Percentiles rank a stretch among this genome's conserved stretches.
Conservation (phyloP, 2,888 invertebrate species). For the Ennomos erosarius region DNA sequence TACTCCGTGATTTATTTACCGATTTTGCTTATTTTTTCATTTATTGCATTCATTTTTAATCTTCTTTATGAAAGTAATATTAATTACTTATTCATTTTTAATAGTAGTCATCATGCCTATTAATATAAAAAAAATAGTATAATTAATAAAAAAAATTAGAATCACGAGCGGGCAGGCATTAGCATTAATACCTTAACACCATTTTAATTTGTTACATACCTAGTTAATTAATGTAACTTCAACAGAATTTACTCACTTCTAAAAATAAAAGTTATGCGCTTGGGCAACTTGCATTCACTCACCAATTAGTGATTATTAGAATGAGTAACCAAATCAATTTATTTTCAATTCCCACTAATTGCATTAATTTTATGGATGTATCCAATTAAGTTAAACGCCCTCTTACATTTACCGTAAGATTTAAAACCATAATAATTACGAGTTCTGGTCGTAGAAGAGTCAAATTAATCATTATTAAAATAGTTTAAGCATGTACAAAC, state of each 20-base stretch:
- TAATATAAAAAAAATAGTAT: too few relatives aligned
- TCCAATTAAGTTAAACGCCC: conserved; percentile 5
- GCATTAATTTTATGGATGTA: conserved; percentile 6
- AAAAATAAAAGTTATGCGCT: neutral
- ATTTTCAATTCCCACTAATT: conserved; percentile 18
- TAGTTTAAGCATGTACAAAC: too few relatives aligned
- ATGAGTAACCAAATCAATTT: conserved; percentile 16
- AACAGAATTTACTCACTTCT: neutral
- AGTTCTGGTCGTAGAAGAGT: too few relatives aligned
- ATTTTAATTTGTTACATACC: neutral
- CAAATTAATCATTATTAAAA: neutral
- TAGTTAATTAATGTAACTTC: neutral
- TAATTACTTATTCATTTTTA: too few relatives aligned
- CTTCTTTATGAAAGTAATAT: too few relatives aligned
- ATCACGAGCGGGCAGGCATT: too few relatives aligned
- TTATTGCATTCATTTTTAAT: too few relatives aligned
- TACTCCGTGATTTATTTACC: too few relatives aligned
- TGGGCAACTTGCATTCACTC: conserved; percentile 4
- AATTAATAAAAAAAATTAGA: too few relatives aligned
- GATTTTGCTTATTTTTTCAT: too few relatives aligned
- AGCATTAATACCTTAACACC: too few relatives aligned
- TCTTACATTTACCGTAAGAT: conserved; percentile 3
- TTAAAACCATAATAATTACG: neutral
- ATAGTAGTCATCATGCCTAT: too few relatives aligned
- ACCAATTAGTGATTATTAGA: neutral